phyloP scores from a whole-genome alignment of 2,797 vertebrate genomes.

The Sebastes miniatus region DNA sequence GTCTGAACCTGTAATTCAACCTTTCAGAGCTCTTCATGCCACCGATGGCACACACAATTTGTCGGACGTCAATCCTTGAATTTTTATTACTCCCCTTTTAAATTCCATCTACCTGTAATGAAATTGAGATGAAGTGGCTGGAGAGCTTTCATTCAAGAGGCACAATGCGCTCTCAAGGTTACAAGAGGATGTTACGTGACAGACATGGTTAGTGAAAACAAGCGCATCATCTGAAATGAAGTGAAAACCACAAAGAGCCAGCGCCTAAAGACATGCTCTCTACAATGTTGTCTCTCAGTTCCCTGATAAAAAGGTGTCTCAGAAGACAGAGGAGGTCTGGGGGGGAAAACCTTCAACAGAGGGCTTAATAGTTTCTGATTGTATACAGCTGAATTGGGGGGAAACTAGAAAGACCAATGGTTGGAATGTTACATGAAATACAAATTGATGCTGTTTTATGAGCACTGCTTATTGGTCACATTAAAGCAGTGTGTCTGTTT shows the following conservation, averaged over 20 bases:
- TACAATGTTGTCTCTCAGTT: background rate
- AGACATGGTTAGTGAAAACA: background rate
- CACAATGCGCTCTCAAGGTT: background rate
- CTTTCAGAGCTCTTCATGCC: background rate
- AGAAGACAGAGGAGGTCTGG: background rate
- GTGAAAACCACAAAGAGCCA: background rate
- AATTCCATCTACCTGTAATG: background rate
- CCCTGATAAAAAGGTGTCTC: background rate
- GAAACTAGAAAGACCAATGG: background rate
- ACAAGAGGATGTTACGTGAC: background rate
- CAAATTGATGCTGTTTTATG: background rate
- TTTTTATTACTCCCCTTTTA: background rate
- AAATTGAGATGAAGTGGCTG: background rate
- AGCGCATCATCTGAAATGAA: background rate
- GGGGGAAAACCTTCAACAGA: background rate
- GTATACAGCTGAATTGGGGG: background rate
- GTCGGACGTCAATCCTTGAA: background rate
- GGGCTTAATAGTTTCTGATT: background rate
- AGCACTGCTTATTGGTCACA: background rate
- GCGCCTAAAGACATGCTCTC: background rate
- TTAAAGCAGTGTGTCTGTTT: conserved; percentile 8
- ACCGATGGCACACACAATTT: background rate
- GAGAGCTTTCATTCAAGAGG: background rate
- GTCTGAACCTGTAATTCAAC: background rate
- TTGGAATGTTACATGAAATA: background rate